These are phyloP conservation scores for Dolichomitus sp. DNA, from an alignment of 2,888 invertebrate species.

Conservation along the genomic window DNA sequence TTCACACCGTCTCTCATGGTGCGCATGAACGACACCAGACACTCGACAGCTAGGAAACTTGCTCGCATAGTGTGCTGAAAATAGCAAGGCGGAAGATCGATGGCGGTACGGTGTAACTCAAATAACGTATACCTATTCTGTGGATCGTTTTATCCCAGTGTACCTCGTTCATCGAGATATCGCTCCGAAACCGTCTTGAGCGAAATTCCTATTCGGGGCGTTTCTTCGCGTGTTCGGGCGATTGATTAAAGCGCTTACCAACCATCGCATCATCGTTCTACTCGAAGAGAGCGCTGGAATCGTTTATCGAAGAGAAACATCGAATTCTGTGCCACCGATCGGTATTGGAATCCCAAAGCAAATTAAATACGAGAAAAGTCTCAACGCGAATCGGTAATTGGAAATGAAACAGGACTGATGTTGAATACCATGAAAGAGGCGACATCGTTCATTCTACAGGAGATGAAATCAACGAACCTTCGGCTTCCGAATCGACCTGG, in stretches of 20 bases:
- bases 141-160: conserved; percentile 13
- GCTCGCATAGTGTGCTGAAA: conserved; percentile 13
- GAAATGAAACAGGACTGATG: neutral
- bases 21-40: conserved; percentile 17
- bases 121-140: neutral
- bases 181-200: conserved; percentile 23
- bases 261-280: conserved; percentile 12
- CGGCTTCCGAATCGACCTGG: neutral
- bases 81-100: conserved; percentile 40
- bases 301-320: conserved; percentile 4
- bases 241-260: conserved; percentile 19
- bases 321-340: neutral
- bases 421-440: neutral
- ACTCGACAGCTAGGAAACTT: conserved; percentile 5
- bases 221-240: conserved; percentile 33
- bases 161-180: conserved; percentile 39
- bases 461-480: neutral
- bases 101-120: conserved; percentile 10
- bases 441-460: neutral
- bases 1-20: conserved; percentile 9
- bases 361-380: neutral
- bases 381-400: neutral
- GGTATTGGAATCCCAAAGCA: neutral
- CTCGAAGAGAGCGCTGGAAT: neutral
- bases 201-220: conserved; percentile 22